phyloP scores from a whole-genome alignment of 92 coral and sea anemone species.

The Ricordea florida region DNA sequence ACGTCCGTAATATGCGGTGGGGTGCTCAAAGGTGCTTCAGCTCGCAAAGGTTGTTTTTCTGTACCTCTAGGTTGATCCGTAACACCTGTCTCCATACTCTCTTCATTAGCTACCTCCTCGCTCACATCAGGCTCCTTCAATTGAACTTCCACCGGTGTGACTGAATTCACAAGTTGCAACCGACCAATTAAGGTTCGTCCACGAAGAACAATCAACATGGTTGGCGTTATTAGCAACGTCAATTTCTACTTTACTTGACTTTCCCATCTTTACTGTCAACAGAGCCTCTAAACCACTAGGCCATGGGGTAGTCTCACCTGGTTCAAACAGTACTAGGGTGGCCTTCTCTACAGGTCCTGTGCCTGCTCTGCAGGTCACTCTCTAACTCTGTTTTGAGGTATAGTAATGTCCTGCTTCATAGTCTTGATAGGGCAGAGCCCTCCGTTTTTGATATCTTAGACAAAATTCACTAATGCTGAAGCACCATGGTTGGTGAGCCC shows the following conservation, averaged over 20 bases:
- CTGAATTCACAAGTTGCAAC: constrained; percentile 68
- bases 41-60: not conserved
- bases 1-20: constrained; percentile 50
- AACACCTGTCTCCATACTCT: not conserved
- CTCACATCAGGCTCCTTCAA: constrained; percentile 12
- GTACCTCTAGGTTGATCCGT: not conserved
- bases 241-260: constrained; percentile 46
- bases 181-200: constrained; percentile 49
- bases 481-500: not conserved
- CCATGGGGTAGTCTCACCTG: constrained; percentile 38
- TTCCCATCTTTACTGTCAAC: constrained; percentile 49
- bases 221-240: constrained; percentile 50
- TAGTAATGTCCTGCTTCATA: constrained; percentile 18
- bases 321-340: constrained; percentile 50
- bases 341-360: constrained; percentile 35
- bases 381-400: constrained; percentile 20
- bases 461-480: constrained; percentile 10
- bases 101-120: not conserved
- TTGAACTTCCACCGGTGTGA: constrained; percentile 59
- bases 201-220: constrained; percentile 48
- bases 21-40: not conserved
- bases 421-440: constrained; percentile 13
- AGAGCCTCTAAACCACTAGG: constrained; percentile 50
- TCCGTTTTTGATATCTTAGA: not conserved
- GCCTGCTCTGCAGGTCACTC: constrained; percentile 37